Base-by-base conservation (phyloP, 2,797 vertebrate genomes). In the Hippocampus kuda region DNA sequence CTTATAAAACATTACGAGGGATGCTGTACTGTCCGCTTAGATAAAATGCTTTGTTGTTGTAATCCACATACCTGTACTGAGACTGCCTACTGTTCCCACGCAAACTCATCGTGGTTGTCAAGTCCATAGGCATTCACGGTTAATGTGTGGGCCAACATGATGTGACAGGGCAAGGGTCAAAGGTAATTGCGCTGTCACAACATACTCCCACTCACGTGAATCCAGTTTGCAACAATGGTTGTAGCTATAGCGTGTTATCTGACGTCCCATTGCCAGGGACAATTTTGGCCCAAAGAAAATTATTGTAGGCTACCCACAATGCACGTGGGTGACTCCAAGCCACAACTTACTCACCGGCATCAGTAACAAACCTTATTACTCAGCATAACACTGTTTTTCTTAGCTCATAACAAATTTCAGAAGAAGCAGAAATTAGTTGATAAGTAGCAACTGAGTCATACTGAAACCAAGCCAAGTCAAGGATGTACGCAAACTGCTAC, bases 131-230 rank as follows among this genome's bases (percentile, higher is more conserved):
- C 4, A 8, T 69, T 76, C 73, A 59, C 68, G 74, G 62, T 83
- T 44, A 49, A 53, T 44, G 65, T 68, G 67, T 77, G 66, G 68
- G 72, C 30, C 80, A 74, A 90, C 77, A 59, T 72, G 86, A 87
- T 85, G 86, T 86, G 89, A 90, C 88, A 87, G 81, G 64, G 76
- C 60, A 65, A 75, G 75, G 88, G 88, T 87, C 85, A 88, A 84
- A 89, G 87, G 88, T 88, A 86, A 85, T 81, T 12, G 26, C 2
- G 72, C 83, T 88, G 88, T 89, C 89, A 89, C 77, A 87, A 85
- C 70, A 78, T 65, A 87, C 27, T 90, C 80, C 62, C 20, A 49
- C 75, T 73, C 81, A 81, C 71, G 65, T 67, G 76, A 80, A 75
- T 44, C 54, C 20, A 54, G 70, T 75, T 79, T 78, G 73, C 77